Conservation (phyloP, 2,797 vertebrate genomes). For the Rhinella marina region DNA sequence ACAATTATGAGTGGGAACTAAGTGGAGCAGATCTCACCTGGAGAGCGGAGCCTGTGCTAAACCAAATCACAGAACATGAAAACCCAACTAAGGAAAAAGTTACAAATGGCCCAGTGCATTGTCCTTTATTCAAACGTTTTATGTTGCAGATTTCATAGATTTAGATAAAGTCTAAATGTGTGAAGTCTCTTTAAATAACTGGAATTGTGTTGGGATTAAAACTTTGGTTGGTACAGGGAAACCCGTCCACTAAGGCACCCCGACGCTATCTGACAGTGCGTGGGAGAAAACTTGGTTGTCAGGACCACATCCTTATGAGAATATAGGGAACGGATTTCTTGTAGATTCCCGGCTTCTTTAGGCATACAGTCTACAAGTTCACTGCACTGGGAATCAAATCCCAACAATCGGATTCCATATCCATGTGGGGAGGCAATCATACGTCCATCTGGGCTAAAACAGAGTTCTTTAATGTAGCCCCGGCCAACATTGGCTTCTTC, state of each 20-base stretch:
- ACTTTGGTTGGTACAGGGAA: constrained; percentile 97
- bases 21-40: background rate
- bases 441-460: constrained; percentile 96
- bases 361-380: constrained; percentile 95
- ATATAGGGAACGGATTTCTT: constrained; percentile 94
- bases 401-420: constrained; percentile 94
- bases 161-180: constrained; percentile 16
- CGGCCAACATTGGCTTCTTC: constrained; percentile 97
- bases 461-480: constrained; percentile 97
- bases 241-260: constrained; percentile 98
- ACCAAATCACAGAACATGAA: background rate
- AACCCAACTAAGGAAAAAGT: background rate
- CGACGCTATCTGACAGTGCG: constrained; percentile 98
- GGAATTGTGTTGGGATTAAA: constrained; percentile 76
- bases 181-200: background rate
- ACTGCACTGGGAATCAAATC: constrained; percentile 88
- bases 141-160: background rate
- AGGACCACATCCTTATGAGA: constrained; percentile 98
- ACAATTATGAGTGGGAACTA: background rate
- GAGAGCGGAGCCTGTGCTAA: background rate
- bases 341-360: constrained; percentile 86
- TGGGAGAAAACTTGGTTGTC: constrained; percentile 98
- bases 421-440: constrained; percentile 97
- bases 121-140: background rate
- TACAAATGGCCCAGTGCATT: background rate